A percentile compares a stretch with the other conserved stretches of the same genome.
Evolutionary conservation across 2,888 invertebrate species (phyloP).

Genomic region (Petrolisthes manimaculis): DNA sequence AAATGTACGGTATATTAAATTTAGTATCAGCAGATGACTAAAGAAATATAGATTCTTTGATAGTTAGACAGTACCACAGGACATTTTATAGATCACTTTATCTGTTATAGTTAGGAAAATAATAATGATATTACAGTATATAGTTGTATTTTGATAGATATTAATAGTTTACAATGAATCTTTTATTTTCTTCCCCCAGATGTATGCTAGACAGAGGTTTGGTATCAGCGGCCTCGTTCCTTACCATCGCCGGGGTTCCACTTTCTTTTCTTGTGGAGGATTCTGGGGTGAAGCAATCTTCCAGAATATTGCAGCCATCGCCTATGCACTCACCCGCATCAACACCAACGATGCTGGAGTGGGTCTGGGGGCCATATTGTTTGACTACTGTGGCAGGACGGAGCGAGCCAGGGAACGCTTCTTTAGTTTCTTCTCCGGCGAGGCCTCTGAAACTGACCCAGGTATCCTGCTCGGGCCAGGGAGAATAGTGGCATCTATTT

Average conservation of each 20-base stretch:
- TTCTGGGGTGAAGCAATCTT: slow-evolving; percentile 69
- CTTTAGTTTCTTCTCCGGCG: slow-evolving; percentile 70
- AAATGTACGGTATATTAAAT: too few species aligned
- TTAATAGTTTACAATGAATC: too few species aligned
- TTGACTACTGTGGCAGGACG: slow-evolving; percentile 70
- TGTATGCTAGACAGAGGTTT: slow-evolving; percentile 66
- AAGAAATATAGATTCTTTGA: too few species aligned
- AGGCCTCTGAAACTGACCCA: slow-evolving; percentile 63
- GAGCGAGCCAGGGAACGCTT: slow-evolving; percentile 69
- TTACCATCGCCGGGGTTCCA: slow-evolving; percentile 67
- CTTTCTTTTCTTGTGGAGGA: slow-evolving; percentile 69
- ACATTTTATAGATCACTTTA: too few species aligned
- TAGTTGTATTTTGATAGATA: too few species aligned
- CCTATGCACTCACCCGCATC: slow-evolving; percentile 70
- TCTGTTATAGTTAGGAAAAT: too few species aligned
- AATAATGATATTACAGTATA: too few species aligned
- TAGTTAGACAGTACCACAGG: too few species aligned
- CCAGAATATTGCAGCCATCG: slow-evolving; percentile 70
- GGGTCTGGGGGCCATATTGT: slow-evolving; percentile 69
- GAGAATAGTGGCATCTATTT: slow-evolving; percentile 69
- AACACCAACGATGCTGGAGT: slow-evolving; percentile 68
- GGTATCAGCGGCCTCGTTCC: slow-evolving; percentile 68
- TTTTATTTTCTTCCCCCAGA: slow-evolving; percentile 44
- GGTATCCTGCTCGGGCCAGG: slow-evolving; percentile 62
- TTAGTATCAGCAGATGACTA: too few species aligned